These are phyloP conservation scores for Otolemur crassicaudatus DNA, from an alignment of 2,797 vertebrate genomes.

Conservation along the genomic window DNA sequence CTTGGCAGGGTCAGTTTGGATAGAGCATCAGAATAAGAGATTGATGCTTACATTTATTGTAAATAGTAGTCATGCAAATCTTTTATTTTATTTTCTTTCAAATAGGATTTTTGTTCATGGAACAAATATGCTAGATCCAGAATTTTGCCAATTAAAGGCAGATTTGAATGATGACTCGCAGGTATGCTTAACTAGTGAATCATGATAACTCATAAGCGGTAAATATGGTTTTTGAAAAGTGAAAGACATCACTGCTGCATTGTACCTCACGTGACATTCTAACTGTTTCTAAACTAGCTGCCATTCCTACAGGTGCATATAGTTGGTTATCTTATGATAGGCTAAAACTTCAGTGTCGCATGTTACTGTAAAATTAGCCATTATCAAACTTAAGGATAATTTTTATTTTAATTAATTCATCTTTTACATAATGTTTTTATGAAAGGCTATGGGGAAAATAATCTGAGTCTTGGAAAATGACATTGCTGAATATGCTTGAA, in stretches of 20 bases:
- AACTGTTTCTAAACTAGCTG: not conserved
- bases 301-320: not conserved
- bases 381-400: not conserved
- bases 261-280: not conserved
- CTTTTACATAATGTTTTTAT: not conserved
- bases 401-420: not conserved
- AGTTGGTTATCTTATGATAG: not conserved
- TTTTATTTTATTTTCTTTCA: not conserved
- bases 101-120: not conserved
- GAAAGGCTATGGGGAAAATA: not conserved
- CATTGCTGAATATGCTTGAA: not conserved
- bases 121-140: not conserved
- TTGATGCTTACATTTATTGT: not conserved
- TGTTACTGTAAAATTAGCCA: not conserved
- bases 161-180: not conserved
- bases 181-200: not conserved
- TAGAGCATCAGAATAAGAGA: not conserved
- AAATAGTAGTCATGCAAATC: not conserved
- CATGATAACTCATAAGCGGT: not conserved
- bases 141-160: constrained; percentile 6
- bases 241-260: not conserved
- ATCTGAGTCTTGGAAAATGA: not conserved
- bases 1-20: not conserved
- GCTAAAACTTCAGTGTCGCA: not conserved
- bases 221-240: not conserved